A percentile compares a stretch with the other conserved stretches of the same genome.
These are phyloP conservation scores for Microcebus lehilahytsara DNA, from an alignment of 2,113 vertebrate species.

Conservation along the genomic window DNA sequence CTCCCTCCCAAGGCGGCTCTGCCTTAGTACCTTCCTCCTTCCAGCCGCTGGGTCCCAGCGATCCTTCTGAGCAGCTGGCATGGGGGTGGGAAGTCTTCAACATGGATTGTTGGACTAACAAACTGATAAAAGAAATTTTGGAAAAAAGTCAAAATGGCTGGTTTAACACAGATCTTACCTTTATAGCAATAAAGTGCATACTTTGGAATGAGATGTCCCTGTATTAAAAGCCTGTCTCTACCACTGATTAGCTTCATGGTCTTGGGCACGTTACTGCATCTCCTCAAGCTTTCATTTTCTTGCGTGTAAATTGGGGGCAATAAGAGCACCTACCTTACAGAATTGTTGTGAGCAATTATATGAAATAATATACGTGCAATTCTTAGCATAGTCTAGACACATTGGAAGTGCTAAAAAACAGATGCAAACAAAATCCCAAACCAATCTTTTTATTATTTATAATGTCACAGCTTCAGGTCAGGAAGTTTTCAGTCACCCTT, in stretches of 20 bases:
- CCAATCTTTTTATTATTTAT: background rate
- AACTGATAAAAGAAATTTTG: background rate
- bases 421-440: background rate
- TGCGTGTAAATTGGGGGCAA: background rate
- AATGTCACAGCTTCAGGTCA: background rate
- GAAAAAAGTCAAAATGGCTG: background rate
- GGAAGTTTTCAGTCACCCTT: conserved; percentile 10
- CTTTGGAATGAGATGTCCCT: background rate
- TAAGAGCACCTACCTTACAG: background rate
- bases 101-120: background rate
- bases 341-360: background rate
- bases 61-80: background rate
- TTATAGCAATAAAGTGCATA: background rate
- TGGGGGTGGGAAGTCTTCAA: background rate
- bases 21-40: background rate
- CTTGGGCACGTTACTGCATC: background rate
- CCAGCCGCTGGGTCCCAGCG: background rate
- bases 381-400: background rate
- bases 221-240: background rate
- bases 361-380: background rate
- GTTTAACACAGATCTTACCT: background rate
- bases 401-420: background rate
- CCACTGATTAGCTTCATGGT: background rate
- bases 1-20: background rate
- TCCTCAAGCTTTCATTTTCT: background rate